Base-by-base conservation (phyloP, 2,888 invertebrate species). In the Syrphus vitripennis region DNA sequence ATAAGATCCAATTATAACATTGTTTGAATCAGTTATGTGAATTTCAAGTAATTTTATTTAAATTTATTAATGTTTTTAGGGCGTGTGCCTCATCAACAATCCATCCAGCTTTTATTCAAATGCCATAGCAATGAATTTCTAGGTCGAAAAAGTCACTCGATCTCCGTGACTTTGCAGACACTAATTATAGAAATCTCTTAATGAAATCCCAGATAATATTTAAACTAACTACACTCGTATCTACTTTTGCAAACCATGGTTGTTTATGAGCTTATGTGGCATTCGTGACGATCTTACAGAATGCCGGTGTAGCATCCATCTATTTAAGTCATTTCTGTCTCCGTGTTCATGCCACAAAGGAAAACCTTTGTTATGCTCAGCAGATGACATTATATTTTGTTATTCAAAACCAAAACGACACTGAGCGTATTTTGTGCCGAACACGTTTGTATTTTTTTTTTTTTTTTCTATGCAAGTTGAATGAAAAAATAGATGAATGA, bases 1-100 rank as follows among this genome's bases (percentile, higher is more conserved):
- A 61, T 67, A 34, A 67, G 42, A 67, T 75, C 63, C 50, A 75
- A 75, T 80, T 79, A n/a, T n/a, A n/a, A 63, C 48, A 80, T 83
- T 75, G 40, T 82, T 31, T 37, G 55, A 29, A 24, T 37, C 29
- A 21, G 24, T 67, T 75, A 31, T 84, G 80, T 53, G 75, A 84
- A 61, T 16, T 67, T 59, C 40, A n/a, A 42, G 65, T 71, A 34
- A 65, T 67, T 76, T 70, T 50, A 74, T 74, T 77, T 24, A 67
- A 40, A 72, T 37, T 26, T 50, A 57, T 79, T 75, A 71, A 84
- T 80, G 71, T 67, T 65, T 31, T 37, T 71, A 59, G 80, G 80
- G 71, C 59, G 71, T n/a, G n/a, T n/a, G 37, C 65, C 55, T 9
- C 42, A 65, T 29, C 53, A 74, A 59, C 21, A 19, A 59, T 31